These are phyloP conservation scores for Tortrix viridana DNA, from an alignment of 2,888 invertebrate species.

Conservation along the genomic window DNA sequence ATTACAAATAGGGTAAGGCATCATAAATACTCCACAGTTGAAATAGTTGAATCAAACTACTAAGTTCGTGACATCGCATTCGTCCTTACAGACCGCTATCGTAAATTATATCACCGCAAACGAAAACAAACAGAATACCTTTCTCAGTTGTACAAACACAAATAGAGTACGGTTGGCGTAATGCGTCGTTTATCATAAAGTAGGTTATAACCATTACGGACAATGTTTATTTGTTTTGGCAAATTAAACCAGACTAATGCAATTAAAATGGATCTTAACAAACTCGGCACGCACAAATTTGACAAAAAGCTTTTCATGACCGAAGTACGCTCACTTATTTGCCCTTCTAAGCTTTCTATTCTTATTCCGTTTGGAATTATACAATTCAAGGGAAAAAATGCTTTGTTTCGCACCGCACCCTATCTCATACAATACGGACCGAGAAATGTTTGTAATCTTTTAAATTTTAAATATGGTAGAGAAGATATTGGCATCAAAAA, in stretches of 20 bases:
- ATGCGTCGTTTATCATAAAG: background rate
- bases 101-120: slow-evolving; percentile 10
- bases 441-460: too few species aligned
- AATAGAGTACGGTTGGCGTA: background rate
- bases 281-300: background rate
- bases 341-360: too few species aligned
- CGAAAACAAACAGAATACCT: background rate
- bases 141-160: background rate
- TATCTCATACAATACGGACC: too few species aligned
- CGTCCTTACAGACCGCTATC: background rate
- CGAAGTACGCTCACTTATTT: too few species aligned
- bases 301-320: too few species aligned
- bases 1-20: too few species aligned
- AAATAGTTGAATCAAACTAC: slow-evolving; percentile 11
- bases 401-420: too few species aligned
- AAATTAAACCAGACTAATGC: background rate
- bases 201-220: background rate
- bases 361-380: too few species aligned
- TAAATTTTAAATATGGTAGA: too few species aligned
- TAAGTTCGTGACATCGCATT: slow-evolving; percentile 10
- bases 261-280: background rate
- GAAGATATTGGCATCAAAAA: too few species aligned
- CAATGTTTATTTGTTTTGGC: background rate
- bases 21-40: background rate
- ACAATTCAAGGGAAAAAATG: too few species aligned